These are phyloP conservation scores for Tretioscincus oriximinensis DNA, from an alignment of 2,113 vertebrate species.

Conservation along the genomic window DNA sequence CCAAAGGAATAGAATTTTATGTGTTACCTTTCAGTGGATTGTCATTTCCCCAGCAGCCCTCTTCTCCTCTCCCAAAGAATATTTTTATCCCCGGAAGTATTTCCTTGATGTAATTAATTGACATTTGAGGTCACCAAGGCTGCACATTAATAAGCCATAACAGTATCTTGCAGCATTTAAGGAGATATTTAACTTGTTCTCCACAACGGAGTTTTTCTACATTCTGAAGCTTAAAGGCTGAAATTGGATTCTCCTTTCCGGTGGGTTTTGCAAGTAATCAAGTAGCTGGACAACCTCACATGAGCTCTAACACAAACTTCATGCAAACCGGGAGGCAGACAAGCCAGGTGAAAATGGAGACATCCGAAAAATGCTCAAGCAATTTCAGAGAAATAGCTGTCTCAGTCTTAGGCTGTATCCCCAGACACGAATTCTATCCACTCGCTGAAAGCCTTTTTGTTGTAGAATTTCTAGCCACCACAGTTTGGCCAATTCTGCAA, in stretches of 20 bases:
- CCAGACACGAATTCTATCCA: no score
- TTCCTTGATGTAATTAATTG: conserved; percentile 10
- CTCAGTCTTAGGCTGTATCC: no score
- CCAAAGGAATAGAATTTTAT: not conserved
- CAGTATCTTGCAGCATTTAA: not conserved
- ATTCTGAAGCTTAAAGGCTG: not conserved
- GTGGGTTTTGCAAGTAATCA: not conserved
- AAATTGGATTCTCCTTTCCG: not conserved
- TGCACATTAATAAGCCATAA: not conserved
- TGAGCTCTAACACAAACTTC: conserved; percentile 16
- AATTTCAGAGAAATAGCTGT: no score
- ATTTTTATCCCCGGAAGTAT: not conserved
- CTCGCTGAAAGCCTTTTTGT: no score
- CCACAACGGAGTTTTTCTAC: not conserved
- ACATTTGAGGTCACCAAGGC: not conserved
- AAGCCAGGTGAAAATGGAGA: not conserved
- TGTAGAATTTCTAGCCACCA: no score
- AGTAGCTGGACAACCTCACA: not conserved
- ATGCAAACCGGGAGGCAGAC: conserved; percentile 15
- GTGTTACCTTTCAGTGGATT: not conserved
- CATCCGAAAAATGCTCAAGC: no score
- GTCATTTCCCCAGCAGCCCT: not conserved
- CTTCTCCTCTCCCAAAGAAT: not conserved
- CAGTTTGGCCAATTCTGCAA: no score
- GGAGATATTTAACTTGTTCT: not conserved